These are phyloP conservation scores for Cavia porcellus DNA, from an alignment of 2,113 vertebrate genomes.

Conservation along the genomic window DNA sequence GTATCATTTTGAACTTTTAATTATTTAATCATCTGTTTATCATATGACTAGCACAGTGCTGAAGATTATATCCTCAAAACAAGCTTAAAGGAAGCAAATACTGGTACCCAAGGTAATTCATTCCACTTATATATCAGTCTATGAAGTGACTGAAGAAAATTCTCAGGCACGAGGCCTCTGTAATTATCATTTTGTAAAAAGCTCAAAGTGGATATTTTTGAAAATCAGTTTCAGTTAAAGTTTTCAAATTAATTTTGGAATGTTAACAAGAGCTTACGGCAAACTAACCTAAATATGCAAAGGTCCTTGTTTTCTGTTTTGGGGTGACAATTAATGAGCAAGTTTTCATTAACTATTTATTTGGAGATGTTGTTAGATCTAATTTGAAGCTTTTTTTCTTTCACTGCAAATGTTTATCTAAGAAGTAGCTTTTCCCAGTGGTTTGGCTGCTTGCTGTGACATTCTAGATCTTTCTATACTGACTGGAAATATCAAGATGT, in stretches of 20 bases:
- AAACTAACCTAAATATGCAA: constrained; percentile 30
- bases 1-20: not conserved
- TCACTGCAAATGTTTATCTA: constrained; percentile 42
- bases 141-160: not conserved
- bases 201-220: constrained; percentile 31
- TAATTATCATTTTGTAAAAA: constrained; percentile 54
- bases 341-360: constrained; percentile 57
- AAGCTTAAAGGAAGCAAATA: constrained; percentile 45
- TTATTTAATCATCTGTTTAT: not conserved
- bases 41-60: not conserved
- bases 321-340: constrained; percentile 57
- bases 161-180: constrained; percentile 42
- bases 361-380: constrained; percentile 28
- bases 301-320: constrained; percentile 63
- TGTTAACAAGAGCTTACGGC: constrained; percentile 65
- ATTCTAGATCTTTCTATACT: not conserved
- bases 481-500: not conserved
- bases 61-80: not conserved
- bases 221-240: constrained; percentile 32
- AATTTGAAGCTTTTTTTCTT: not conserved
- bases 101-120: constrained; percentile 10
- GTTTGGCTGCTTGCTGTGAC: constrained; percentile 3
- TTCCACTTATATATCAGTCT: constrained; percentile 34
- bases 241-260: constrained; percentile 68
- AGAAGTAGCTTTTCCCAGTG: not conserved